A percentile compares a stretch with the other conserved stretches of the same genome.
Evolutionary conservation across 2,888 invertebrate genomes (phyloP).

Genomic region (Desoria tigrina): DNA sequence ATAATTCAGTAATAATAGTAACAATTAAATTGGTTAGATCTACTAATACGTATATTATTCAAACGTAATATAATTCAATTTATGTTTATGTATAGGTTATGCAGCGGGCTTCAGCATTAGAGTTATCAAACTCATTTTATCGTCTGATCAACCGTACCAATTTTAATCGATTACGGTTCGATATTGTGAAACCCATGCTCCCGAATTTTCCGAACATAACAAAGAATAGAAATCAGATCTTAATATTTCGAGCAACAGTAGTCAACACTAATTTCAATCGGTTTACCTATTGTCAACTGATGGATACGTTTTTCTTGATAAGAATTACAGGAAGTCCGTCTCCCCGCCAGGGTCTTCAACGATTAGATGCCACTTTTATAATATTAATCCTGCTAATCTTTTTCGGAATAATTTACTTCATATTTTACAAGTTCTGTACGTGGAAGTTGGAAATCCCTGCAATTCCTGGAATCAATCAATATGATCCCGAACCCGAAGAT

Average conservation of each 20-base stretch:
- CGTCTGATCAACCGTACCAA: constrained; percentile 44
- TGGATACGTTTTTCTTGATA: constrained; percentile 49
- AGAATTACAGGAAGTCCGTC: constrained; percentile 43
- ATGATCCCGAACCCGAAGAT: background rate
- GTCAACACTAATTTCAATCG: constrained; percentile 48
- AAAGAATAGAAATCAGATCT: constrained; percentile 45
- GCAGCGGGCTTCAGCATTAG: constrained; percentile 16
- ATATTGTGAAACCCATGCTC: background rate
- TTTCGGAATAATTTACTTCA: constrained; percentile 35
- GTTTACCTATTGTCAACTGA: constrained; percentile 46
- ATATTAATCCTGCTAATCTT: constrained; percentile 27
- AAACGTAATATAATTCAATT: background rate
- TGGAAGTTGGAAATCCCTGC: constrained; percentile 29
- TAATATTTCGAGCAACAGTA: constrained; percentile 47
- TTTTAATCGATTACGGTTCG: constrained; percentile 40
- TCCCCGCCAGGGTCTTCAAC: constrained; percentile 39
- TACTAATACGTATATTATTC: background rate
- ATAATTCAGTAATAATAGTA: constrained; percentile 14
- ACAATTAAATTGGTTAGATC: background rate
- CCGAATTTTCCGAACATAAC: too few relatives aligned
- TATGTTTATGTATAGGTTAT: background rate
- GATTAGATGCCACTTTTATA: constrained; percentile 34
- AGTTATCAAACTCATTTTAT: constrained; percentile 18
- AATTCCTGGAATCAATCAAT: background rate
- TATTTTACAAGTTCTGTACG: constrained; percentile 35